Conservation (phyloP, 2,113 vertebrate species). For the Apodemus speciosus region DNA sequence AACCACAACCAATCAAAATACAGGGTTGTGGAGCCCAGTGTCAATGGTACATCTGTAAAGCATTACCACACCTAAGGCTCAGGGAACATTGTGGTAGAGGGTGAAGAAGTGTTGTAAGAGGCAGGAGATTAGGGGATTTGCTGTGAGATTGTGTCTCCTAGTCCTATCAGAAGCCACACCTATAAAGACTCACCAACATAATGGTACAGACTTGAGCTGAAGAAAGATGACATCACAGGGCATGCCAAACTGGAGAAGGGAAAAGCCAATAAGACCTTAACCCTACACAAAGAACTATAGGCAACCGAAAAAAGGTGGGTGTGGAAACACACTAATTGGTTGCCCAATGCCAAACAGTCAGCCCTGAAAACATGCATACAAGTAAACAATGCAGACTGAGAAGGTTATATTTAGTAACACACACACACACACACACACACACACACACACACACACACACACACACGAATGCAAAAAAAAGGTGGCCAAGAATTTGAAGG, state of each 20-base stretch:
- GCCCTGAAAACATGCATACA: not conserved
- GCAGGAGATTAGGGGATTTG: not conserved
- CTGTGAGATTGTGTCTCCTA: not conserved
- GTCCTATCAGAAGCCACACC: not conserved
- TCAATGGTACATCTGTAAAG: not conserved
- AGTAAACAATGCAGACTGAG: not conserved
- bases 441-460: not conserved
- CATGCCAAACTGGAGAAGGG: not conserved
- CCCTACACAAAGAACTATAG: not conserved
- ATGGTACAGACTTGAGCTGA: not conserved
- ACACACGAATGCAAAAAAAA: not conserved
- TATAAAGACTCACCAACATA: not conserved
- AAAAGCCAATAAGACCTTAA: not conserved
- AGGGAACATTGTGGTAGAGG: not conserved
- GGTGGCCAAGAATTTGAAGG: not conserved
- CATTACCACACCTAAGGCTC: not conserved
- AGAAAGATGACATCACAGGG: not conserved
- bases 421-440: not conserved
- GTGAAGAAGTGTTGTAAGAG: not conserved
- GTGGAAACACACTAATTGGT: too few relatives aligned
- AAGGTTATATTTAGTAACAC: not conserved
- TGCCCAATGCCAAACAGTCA: not conserved
- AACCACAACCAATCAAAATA: not conserved
- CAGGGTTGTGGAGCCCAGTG: not conserved
- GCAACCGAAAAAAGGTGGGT: not conserved